Evolutionary conservation across 2,797 vertebrate genomes (phyloP), one percentile per base, ranked within the genome.

Genomic region (Onychomys leucogaster): DNA sequence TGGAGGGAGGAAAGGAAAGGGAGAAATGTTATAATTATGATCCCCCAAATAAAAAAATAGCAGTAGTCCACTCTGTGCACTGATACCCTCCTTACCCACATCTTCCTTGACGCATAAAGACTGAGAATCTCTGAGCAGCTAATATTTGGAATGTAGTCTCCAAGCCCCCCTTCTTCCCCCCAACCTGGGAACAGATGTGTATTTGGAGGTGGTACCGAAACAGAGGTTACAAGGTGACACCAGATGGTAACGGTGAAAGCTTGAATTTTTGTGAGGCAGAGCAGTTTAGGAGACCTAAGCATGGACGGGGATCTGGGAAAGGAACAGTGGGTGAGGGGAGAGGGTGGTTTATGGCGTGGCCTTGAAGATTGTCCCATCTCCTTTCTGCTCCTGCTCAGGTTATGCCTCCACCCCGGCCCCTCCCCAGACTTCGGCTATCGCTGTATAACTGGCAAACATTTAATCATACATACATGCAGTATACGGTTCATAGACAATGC

Each of bases 101-200:
- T 73, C 61, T 67, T 84, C 61, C 46, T 12, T 14, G 73, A 41
- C 16, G 4, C 1, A 16, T 41, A 7, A 41, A 52, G 34, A 52
- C 17, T 41, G 89, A 43, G 34, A 75, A n/a, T 46, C 55, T 67
- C 75, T 82, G 55, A 90, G 80, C 59, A 77, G 19, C 63, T 67
- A 17, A 34, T 19, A 10, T 59, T 93, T 75, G 65, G 84, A 8
- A 9, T 71, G 7, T 78, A 83, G 65, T 19, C 67, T 32, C 76
- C 41, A 25, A 49, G 3, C 6, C 0, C 8, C 17, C 5, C 19
- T 19, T 29, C 34, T 4, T 4, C 12, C 25, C 7, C 29, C 16
- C 4, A 63, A 5, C 78, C 63, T 46, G 55, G 23, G 19, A 43
- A 27, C 16, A n/a, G 61, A 27, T 37, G 0, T 86, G 16, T 69